These are phyloP conservation scores for Dendronephthya gigantea DNA, from an alignment of 64 coral and sea anemone genomes.

Conservation along the genomic window DNA sequence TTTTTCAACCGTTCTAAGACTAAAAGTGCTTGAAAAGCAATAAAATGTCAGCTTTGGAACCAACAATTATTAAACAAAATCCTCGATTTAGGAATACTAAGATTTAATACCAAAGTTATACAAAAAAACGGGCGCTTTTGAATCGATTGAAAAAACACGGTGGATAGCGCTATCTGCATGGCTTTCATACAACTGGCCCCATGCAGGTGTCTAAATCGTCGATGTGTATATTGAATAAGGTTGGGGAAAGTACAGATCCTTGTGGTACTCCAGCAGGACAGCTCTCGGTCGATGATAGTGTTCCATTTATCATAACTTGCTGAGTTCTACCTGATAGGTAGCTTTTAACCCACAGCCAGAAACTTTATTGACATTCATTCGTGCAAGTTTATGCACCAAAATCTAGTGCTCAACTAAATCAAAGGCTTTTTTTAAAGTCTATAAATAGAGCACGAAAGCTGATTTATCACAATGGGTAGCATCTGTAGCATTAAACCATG, in stretches of 20 bases:
- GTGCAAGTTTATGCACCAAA: background rate
- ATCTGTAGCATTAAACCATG: background rate
- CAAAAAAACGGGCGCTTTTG: no score
- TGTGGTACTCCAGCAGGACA: slow-evolving; percentile 6
- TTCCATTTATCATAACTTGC: background rate
- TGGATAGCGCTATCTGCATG: no score
- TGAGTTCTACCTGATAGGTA: background rate
- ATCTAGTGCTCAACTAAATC: background rate
- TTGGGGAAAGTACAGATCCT: background rate
- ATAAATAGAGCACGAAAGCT: background rate
- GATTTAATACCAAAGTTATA: no score
- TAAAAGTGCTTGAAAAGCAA: no score
- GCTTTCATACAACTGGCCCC: no score
- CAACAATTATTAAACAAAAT: no score
- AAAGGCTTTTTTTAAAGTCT: background rate
- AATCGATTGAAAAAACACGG: no score
- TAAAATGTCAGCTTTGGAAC: no score
- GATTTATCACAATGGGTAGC: background rate
- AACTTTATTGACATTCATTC: background rate
- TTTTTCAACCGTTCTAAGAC: no score
- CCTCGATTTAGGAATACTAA: no score
- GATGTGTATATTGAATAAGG: background rate
- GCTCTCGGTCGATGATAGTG: background rate
- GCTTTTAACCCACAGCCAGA: background rate
- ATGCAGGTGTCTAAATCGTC: background rate